A percentile compares a stretch with the other conserved stretches of the same genome.
These are phyloP conservation scores for Amazona vittata DNA, from an alignment of 2,113 vertebrate genomes.

Conservation along the genomic window DNA sequence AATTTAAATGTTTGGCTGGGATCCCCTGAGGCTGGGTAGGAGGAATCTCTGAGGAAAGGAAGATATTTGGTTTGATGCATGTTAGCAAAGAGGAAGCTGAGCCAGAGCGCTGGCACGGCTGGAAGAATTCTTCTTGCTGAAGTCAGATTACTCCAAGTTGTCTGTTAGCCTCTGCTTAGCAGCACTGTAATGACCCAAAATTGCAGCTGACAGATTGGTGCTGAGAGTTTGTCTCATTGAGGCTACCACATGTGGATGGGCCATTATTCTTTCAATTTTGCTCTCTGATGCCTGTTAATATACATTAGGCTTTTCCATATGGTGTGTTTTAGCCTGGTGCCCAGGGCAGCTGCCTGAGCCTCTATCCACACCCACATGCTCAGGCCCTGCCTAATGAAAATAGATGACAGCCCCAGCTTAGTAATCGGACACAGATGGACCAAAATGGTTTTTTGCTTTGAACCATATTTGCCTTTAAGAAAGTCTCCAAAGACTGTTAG, in stretches of 20 bases:
- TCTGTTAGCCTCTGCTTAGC: constrained; percentile 31
- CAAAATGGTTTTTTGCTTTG: not conserved
- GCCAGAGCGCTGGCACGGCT: not conserved
- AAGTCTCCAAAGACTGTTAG: not conserved
- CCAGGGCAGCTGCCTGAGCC: constrained; percentile 65
- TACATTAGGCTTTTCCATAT: constrained; percentile 72
- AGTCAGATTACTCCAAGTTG: constrained; percentile 36
- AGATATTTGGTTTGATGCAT: not conserved
- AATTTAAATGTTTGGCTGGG: not conserved
- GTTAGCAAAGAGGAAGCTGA: not conserved
- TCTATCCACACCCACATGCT: constrained; percentile 48
- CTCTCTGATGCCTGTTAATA: constrained; percentile 68
- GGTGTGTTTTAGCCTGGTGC: constrained; percentile 65
- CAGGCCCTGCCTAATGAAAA: constrained; percentile 55
- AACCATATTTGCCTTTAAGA: constrained; percentile 34
- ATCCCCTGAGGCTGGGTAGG: not conserved
- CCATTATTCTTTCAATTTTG: constrained; percentile 82
- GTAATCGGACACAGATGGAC: constrained; percentile 76
- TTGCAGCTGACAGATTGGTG: constrained; percentile 80
- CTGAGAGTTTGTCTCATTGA: constrained; percentile 65
- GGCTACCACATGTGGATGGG: constrained; percentile 51
- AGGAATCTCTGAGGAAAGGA: not conserved
- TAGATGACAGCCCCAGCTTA: constrained; percentile 61
- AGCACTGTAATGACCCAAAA: constrained; percentile 71
- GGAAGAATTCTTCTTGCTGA: not conserved